Percentiles rank a stretch among this genome's conserved stretches.
Evolutionary conservation across 2,797 vertebrate species (phyloP).

Genomic region (Taeniopygia guttata): DNA sequence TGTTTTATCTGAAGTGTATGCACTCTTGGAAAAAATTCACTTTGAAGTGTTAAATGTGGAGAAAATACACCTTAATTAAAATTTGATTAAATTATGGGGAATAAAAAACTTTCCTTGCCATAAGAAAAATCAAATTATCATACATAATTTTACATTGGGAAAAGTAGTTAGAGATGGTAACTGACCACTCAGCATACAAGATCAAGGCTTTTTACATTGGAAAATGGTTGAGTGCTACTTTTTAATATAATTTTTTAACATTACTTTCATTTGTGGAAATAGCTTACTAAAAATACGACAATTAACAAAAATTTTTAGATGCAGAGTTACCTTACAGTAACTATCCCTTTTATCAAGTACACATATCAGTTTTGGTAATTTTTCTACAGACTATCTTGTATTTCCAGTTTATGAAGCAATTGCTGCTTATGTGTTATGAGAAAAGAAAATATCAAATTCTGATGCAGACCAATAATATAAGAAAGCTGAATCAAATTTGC

Average conservation of each 20-base stretch:
- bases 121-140: background rate
- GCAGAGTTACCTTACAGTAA: background rate
- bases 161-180: background rate
- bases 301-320: background rate
- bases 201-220: background rate
- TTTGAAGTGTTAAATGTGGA: background rate
- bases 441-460: background rate
- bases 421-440: background rate
- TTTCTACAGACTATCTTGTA: background rate
- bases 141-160: background rate
- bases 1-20: background rate
- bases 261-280: background rate
- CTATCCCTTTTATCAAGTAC: background rate
- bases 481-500: background rate
- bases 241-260: background rate
- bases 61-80: background rate
- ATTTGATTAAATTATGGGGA: background rate
- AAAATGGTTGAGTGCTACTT: background rate
- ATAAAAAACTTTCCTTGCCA: background rate
- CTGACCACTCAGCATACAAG: background rate
- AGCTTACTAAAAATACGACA: background rate
- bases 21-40: background rate
- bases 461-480: background rate
- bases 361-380: background rate
- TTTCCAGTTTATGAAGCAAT: background rate